Percentiles rank a stretch among this genome's conserved stretches.
phyloP scores from a whole-genome alignment of 2,888 invertebrate genomes.

The Catocala fraxini region DNA sequence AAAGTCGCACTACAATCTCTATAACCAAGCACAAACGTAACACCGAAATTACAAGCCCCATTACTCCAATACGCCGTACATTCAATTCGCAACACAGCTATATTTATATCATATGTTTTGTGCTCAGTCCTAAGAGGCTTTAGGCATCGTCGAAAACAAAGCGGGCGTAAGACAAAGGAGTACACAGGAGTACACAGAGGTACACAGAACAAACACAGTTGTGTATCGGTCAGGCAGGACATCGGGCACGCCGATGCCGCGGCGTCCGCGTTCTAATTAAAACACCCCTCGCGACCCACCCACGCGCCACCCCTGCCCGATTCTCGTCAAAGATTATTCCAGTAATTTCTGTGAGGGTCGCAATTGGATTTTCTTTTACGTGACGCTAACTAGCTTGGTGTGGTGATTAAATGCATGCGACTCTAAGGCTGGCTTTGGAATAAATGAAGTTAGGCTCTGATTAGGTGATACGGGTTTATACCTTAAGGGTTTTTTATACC shows the following conservation, averaged over 20 bases:
- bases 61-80: constrained; percentile 9
- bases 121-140: constrained; percentile 40
- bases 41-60: constrained; percentile 14
- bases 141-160: constrained; percentile 47
- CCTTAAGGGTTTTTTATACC: too few relatives aligned
- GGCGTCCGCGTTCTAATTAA: constrained; percentile 83
- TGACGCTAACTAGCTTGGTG: background rate
- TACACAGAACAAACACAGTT: constrained; percentile 54
- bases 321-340: constrained; percentile 62
- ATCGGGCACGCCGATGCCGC: constrained; percentile 66
- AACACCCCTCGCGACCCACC: constrained; percentile 67
- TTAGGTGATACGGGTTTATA: too few relatives aligned
- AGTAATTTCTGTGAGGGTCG: constrained; percentile 44
- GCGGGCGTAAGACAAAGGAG: constrained; percentile 50
- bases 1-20: too few relatives aligned
- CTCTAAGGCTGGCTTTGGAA: constrained; percentile 1
- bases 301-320: constrained; percentile 47
- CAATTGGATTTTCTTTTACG: constrained; percentile 39
- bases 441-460: too few relatives aligned
- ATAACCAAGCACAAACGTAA: background rate
- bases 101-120: constrained; percentile 34
- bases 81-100: constrained; percentile 13
- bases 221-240: constrained; percentile 57
- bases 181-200: constrained; percentile 40
- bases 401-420: constrained; percentile 7